Evolutionary conservation across 1,140 invertebrate genomes (phyloP), one percentile per base, ranked within the genome.

Genomic region (Calliopsis andreniformis): DNA sequence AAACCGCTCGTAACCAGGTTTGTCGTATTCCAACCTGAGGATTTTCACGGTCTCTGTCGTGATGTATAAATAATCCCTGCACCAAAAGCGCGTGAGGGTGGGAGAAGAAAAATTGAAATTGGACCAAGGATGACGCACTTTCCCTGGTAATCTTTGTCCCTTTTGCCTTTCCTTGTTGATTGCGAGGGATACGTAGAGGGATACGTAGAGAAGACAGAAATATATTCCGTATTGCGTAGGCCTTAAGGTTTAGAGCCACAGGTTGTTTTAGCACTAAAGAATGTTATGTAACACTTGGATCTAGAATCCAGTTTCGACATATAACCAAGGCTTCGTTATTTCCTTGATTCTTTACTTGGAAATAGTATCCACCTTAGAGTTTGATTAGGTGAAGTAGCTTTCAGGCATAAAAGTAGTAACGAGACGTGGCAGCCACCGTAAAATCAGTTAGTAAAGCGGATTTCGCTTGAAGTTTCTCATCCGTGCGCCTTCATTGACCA

Each of bases 1-100:
- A 53, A 76, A 85, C 53, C 76, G 55, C 58, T 85, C 76, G 78
- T 79, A 85, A 85, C 79, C 79, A 83, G 81, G 56, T 81, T 83
- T 69, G 72, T 77, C 68, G 55, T 42, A 61, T 43, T 63, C 68
- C 3, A 43, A 39, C 35, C 49, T 20, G 55, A 70, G 39, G 63
- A 72, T 77, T 77, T 77, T 71, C 70, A 56, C 20, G 47, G 59
- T 18, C 18, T 59, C 14, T 25, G 23, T 42, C 45, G 39, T 45
- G 47, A 32, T 42, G 32, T 53, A 61, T 43, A 68, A 68, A 76
- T 59, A 76, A 76, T 76, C 35, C 53, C 1, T 1, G 10, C 14
- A 7, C 20, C 0, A 14, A 45, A 45, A 12, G 12, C 32, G 12
- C 49, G 23, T 68, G 53, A 14, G 35, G 5, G 18, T 20, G 32